These are phyloP conservation scores for Zaprionus capensis DNA, from an alignment of 1,140 invertebrate genomes.

Conservation along the genomic window DNA sequence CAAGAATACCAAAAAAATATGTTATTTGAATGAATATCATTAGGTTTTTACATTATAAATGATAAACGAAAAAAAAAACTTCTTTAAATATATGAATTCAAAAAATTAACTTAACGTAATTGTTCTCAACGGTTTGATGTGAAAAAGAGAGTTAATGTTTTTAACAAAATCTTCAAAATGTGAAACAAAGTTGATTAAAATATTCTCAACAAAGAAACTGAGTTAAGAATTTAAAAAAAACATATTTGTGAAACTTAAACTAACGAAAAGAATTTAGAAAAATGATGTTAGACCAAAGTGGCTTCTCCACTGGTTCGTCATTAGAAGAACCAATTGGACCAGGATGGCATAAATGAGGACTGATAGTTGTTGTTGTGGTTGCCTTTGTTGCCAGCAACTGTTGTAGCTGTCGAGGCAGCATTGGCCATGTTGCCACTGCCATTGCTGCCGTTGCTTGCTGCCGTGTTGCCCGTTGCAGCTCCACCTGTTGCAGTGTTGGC, in stretches of 20 bases:
- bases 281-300: background rate
- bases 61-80: slow-evolving; percentile 14
- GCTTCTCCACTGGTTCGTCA: background rate
- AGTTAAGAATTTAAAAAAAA: slow-evolving; percentile 2
- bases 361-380: slow-evolving; percentile 42
- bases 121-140: slow-evolving; percentile 1
- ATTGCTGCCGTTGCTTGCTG: background rate
- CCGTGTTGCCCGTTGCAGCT: background rate
- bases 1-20: slow-evolving; percentile 1
- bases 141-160: background rate
- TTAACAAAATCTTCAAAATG: background rate
- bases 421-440: slow-evolving; percentile 19
- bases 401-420: slow-evolving; percentile 17
- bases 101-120: background rate
- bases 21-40: background rate
- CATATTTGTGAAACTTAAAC: slow-evolving; percentile 2
- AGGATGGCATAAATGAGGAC: slow-evolving; percentile 60
- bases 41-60: slow-evolving; percentile 2
- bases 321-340: slow-evolving; percentile 79
- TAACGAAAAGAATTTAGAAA: slow-evolving; percentile 1
- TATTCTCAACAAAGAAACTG: slow-evolving; percentile 15
- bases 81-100: background rate
- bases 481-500: slow-evolving; percentile 61
- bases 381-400: slow-evolving; percentile 38
- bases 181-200: background rate